Conservation (phyloP, 2,113 vertebrate species). For the Carettochelys insculpta region DNA sequence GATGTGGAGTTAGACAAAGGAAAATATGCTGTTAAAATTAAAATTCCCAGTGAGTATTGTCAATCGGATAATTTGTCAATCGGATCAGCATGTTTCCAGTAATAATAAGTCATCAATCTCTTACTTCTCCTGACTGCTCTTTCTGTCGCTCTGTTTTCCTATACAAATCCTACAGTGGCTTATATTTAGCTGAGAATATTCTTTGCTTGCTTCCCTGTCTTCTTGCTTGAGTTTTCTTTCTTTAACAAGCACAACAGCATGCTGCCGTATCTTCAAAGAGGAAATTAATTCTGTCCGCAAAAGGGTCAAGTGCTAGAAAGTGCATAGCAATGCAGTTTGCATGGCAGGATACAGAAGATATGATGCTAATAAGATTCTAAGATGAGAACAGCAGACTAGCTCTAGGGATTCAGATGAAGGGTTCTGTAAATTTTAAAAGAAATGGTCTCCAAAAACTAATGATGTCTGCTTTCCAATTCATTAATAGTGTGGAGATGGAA, state of each 20-base stretch:
- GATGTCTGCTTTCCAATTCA: constrained; percentile 89
- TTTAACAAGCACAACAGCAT: constrained; percentile 87
- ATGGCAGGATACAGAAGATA: constrained; percentile 88
- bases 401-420: constrained; percentile 91
- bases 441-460: constrained; percentile 93
- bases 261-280: constrained; percentile 80
- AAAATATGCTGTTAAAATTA: not conserved
- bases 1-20: not conserved
- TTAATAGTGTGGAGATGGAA: constrained; percentile 90
- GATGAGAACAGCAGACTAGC: constrained; percentile 85
- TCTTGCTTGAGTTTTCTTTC: constrained; percentile 73
- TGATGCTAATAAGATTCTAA: constrained; percentile 94
- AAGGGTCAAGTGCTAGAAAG: constrained; percentile 93
- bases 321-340: constrained; percentile 92
- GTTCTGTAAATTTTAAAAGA: constrained; percentile 91
- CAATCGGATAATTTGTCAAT: constrained; percentile 58
- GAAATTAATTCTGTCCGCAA: constrained; percentile 90
- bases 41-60: constrained; percentile 28
- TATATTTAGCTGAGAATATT: constrained; percentile 69
- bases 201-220: constrained; percentile 68
- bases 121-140: constrained; percentile 61
- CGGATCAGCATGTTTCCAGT: constrained; percentile 22
- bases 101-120: constrained; percentile 49
- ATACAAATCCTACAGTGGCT: constrained; percentile 21
- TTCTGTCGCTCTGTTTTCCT: constrained; percentile 39